These are phyloP conservation scores for Caranx melampygus DNA, from an alignment of 2,113 vertebrate species.

Conservation along the genomic window DNA sequence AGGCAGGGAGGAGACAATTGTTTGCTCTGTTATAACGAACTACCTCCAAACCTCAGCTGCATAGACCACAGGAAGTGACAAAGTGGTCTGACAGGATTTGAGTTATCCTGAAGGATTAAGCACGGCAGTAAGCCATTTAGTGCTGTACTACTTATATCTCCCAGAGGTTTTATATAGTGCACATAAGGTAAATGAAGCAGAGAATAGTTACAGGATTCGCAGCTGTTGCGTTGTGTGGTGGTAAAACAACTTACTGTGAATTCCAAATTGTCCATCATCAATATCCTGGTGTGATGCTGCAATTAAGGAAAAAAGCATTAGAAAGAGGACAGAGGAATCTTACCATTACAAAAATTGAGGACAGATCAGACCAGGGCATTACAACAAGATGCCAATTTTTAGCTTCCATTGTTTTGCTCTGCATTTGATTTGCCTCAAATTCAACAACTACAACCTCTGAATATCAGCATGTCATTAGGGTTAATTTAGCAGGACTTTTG, in stretches of 20 bases:
- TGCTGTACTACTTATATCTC: neutral
- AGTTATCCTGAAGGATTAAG: no score
- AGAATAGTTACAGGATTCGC: neutral
- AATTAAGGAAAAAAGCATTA: conserved; percentile 73
- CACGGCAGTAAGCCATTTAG: neutral
- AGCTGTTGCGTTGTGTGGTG: neutral
- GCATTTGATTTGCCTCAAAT: conserved; percentile 38
- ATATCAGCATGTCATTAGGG: neutral
- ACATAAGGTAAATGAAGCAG: neutral
- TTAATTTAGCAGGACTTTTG: conserved; percentile 18
- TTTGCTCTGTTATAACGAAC: neutral
- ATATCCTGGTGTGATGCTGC: conserved; percentile 85
- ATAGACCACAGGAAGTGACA: conserved; percentile 20
- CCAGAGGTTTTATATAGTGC: neutral
- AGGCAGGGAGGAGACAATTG: accelerated
- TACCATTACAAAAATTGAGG: neutral
- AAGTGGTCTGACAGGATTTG: neutral
- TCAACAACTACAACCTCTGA: neutral
- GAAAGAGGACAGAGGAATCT: neutral
- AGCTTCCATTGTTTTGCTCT: neutral
- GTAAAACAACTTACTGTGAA: conserved; percentile 89
- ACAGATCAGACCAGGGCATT: conserved; percentile 46
- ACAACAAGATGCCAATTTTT: no score
- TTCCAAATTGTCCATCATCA: conserved; percentile 92
- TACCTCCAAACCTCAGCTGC: conserved; percentile 7